A percentile compares a stretch with the other conserved stretches of the same genome.
Conservation (phyloP, 2,888 invertebrate genomes). For the Lampropteryx suffumata region DNA sequence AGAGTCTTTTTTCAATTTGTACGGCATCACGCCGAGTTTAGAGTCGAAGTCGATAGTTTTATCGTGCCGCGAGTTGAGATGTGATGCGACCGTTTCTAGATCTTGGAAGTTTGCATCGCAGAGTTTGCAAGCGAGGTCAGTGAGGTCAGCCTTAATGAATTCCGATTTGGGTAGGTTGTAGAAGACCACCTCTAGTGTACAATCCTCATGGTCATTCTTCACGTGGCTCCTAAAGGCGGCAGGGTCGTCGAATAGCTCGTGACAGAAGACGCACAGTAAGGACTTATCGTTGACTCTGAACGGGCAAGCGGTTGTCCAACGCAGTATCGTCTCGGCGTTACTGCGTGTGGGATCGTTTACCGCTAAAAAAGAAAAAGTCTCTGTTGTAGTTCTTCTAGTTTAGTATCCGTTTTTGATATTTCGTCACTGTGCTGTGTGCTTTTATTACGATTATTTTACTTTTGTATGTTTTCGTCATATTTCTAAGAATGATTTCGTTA, state of each 20-base stretch:
- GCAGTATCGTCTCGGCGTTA: conserved; percentile 68
- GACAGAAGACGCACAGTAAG: conserved; percentile 74
- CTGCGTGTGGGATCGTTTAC: conserved; percentile 66
- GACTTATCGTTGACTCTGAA: conserved; percentile 73
- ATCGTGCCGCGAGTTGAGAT: conserved; percentile 49
- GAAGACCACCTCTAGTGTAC: conserved; percentile 63
- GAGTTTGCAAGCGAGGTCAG: conserved; percentile 58
- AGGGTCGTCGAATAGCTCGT: conserved; percentile 66
- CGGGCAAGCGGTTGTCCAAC: conserved; percentile 71
- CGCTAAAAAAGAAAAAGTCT: conserved; percentile 71
- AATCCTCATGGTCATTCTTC: conserved; percentile 61
- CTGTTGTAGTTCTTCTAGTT: conserved; percentile 35
- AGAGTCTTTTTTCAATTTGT: conserved; percentile 54
- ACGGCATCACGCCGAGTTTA: conserved; percentile 70
- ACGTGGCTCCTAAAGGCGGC: conserved; percentile 61
- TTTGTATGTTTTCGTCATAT: too few species aligned
- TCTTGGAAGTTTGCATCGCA: conserved; percentile 46
- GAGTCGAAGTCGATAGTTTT: conserved; percentile 48
- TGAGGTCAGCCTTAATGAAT: conserved; percentile 68
- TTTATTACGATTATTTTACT: neutral
- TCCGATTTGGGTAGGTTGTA: conserved; percentile 66
- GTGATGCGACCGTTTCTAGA: conserved; percentile 54
- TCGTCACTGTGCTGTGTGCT: conserved; percentile 15
- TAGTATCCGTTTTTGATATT: conserved; percentile 2
- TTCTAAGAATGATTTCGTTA: neutral